Evolutionary conservation across 2,888 invertebrate genomes (phyloP).

Genomic region (Tribolium freemani): DNA sequence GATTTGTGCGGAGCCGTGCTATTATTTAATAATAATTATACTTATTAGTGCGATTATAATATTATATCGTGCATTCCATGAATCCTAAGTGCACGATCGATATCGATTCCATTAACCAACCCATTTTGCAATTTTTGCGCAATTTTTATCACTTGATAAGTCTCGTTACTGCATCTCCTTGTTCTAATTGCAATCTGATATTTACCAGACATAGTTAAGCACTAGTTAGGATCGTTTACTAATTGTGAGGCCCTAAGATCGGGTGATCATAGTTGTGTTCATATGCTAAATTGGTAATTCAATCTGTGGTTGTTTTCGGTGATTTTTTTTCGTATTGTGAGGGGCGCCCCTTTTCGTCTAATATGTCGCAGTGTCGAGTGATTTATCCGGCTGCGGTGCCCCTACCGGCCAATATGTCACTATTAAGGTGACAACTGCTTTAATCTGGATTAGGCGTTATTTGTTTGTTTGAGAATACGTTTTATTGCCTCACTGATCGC

Average conservation of each 20-base stretch:
- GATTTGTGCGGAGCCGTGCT: background rate
- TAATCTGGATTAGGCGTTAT: constrained; percentile 63
- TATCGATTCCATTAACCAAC: constrained; percentile 1
- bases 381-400: constrained; percentile 44
- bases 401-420: constrained; percentile 52
- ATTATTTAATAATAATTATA: constrained; percentile 17
- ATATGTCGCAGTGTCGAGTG: constrained; percentile 31
- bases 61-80: constrained; percentile 5
- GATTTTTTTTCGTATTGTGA: background rate
- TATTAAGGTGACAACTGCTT: constrained; percentile 61
- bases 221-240: constrained; percentile 52
- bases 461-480: constrained; percentile 60
- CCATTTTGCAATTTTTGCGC: background rate
- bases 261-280: constrained; percentile 14
- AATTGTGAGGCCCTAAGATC: constrained; percentile 36
- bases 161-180: constrained; percentile 22
- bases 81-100: constrained; percentile 1
- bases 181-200: constrained; percentile 54
- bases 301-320: constrained; percentile 33
- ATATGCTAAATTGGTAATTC: constrained; percentile 42
- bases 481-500: constrained; percentile 57
- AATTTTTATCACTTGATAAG: background rate
- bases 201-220: constrained; percentile 56
- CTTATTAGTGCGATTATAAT: constrained; percentile 21
- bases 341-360: constrained; percentile 4